These are phyloP conservation scores for Ellobium chinense DNA, from an alignment of 2,888 invertebrate species.

Conservation along the genomic window DNA sequence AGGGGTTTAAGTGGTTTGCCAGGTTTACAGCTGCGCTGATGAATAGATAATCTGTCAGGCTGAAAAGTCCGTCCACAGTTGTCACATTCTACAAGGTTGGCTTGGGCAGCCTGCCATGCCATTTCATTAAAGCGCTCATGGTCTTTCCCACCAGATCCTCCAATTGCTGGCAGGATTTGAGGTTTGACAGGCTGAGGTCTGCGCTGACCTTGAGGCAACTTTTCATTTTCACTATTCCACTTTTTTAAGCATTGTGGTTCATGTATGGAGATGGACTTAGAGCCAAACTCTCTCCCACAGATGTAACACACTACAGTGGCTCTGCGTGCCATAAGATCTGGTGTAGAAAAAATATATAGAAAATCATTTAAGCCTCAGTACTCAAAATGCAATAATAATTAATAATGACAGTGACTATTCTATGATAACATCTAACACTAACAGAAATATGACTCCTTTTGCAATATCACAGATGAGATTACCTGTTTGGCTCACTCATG, in stretches of 20 bases:
- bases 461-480: no score
- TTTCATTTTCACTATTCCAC: conserved; percentile 83
- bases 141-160: conserved; percentile 51
- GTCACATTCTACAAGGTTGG: conserved; percentile 83
- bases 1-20: conserved; percentile 53
- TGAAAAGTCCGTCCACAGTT: conserved; percentile 85
- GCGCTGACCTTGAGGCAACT: conserved; percentile 81
- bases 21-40: conserved; percentile 79
- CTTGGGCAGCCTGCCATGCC: conserved; percentile 82
- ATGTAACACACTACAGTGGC: conserved; percentile 82
- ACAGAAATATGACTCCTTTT: no score
- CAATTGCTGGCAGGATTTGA: conserved; percentile 76
- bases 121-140: conserved; percentile 79
- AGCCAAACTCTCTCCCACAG: conserved; percentile 85
- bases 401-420: no score
- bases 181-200: conserved; percentile 83
- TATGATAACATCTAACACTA: no score
- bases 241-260: conserved; percentile 85
- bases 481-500: no score
- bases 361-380: not conserved
- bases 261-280: conserved; percentile 84
- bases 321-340: conserved; percentile 52
- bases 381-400: no score
- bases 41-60: conserved; percentile 84
- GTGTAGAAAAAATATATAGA: not conserved